These are phyloP conservation scores for Notiomystis cincta DNA, from an alignment of 2,113 vertebrate species.

Conservation along the genomic window DNA sequence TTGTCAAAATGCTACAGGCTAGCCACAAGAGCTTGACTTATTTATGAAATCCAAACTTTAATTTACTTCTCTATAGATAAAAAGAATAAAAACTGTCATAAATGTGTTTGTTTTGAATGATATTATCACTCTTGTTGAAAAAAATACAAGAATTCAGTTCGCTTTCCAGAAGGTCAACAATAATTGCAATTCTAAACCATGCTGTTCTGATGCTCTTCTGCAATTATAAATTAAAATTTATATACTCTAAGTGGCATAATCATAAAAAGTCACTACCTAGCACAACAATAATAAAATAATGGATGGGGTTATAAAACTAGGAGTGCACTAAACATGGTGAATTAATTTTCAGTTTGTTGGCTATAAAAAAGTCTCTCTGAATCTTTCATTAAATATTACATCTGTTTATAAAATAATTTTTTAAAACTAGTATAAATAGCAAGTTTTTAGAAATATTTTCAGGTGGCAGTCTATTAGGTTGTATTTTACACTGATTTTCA, in stretches of 20 bases:
- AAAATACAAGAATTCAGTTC: neutral
- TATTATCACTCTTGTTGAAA: neutral
- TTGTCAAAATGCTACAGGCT: neutral
- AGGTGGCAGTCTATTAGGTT: neutral
- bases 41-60: neutral
- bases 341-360: neutral
- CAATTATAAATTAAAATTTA: slow-evolving; percentile 20
- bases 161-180: neutral
- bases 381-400: neutral
- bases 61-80: neutral
- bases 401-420: neutral
- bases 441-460: neutral
- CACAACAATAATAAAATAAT: slow-evolving; percentile 12
- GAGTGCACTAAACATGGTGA: neutral
- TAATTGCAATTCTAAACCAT: neutral
- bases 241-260: neutral
- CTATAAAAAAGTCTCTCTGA: neutral
- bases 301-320: neutral
- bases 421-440: neutral
- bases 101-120: neutral
- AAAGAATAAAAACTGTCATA: neutral
- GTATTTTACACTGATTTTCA: neutral
- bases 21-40: neutral
- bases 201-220: neutral
- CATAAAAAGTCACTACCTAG: slow-evolving; percentile 2